These are phyloP conservation scores for Alaudala cheleensis DNA, from an alignment of 2,113 vertebrate species.

Conservation along the genomic window DNA sequence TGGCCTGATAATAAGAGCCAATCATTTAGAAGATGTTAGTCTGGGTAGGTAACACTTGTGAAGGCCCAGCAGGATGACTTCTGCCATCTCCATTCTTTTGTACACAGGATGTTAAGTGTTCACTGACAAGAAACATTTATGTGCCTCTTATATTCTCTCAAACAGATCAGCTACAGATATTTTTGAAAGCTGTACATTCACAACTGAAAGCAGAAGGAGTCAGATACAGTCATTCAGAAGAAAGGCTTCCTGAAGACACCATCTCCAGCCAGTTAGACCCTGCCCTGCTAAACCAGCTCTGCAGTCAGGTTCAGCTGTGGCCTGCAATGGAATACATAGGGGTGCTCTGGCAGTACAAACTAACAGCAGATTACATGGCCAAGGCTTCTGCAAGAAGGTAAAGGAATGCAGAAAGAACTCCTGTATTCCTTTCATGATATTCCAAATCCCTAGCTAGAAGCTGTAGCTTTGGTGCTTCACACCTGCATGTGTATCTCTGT, in stretches of 20 bases:
- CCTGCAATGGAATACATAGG: slow-evolving; percentile 87
- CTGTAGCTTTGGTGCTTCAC: neutral
- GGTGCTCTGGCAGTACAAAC: slow-evolving; percentile 86
- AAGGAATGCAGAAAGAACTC: neutral
- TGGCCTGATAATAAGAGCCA: slow-evolving; percentile 85
- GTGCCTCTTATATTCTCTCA: neutral
- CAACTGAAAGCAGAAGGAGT: slow-evolving; percentile 81
- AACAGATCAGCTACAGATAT: slow-evolving; percentile 76
- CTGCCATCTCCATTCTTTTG: neutral
- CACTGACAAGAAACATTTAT: neutral
- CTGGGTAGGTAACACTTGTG: slow-evolving; percentile 74
- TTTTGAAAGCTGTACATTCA: slow-evolving; percentile 78
- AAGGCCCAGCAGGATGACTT: neutral
- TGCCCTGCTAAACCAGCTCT: slow-evolving; percentile 78
- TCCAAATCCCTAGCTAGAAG: neutral
- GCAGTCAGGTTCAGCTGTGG: slow-evolving; percentile 86
- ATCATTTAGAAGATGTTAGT: slow-evolving; percentile 79
- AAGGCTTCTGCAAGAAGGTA: slow-evolving; percentile 68
- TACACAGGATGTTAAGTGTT: neutral
- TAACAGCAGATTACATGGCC: slow-evolving; percentile 80
- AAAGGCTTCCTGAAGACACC: slow-evolving; percentile 33
- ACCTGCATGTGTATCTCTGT: neutral
- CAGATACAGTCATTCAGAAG: slow-evolving; percentile 17
- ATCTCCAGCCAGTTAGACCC: slow-evolving; percentile 24
- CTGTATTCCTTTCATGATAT: neutral